These are phyloP conservation scores for Hyposoter didymator DNA, from an alignment of 2,888 invertebrate genomes.

Conservation along the genomic window DNA sequence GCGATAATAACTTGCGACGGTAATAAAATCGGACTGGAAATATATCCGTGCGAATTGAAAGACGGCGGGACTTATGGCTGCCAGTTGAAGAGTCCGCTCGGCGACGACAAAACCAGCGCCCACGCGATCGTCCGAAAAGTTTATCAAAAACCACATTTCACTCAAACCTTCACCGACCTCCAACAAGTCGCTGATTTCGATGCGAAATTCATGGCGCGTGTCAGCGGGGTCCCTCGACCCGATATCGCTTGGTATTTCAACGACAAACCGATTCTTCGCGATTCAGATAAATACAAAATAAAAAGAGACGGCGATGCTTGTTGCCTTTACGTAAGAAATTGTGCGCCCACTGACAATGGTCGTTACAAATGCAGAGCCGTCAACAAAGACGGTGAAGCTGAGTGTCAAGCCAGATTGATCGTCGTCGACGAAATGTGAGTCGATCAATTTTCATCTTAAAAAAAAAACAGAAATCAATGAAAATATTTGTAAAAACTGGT, in stretches of 20 bases:
- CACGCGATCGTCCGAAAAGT: constrained; percentile 92
- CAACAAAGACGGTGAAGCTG: constrained; percentile 92
- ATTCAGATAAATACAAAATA: constrained; percentile 90
- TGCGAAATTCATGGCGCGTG: constrained; percentile 93
- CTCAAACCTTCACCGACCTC: constrained; percentile 89
- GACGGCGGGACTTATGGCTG: constrained; percentile 94
- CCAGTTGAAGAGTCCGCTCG: constrained; percentile 90
- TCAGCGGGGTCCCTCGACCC: constrained; percentile 93
- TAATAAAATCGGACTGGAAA: constrained; percentile 91
- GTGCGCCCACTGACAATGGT: constrained; percentile 89
- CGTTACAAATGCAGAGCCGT: constrained; percentile 91
- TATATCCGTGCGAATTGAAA: constrained; percentile 88
- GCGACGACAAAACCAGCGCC: constrained; percentile 89
- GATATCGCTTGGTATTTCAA: constrained; percentile 95
- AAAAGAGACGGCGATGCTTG: constrained; percentile 92
- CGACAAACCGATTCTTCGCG: constrained; percentile 88
- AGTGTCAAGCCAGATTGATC: constrained; percentile 90
- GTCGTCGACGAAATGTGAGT: constrained; percentile 93
- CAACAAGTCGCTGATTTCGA: constrained; percentile 91
- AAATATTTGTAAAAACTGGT: no score
- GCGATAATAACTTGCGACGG: constrained; percentile 93
- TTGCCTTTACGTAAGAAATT: constrained; percentile 90
- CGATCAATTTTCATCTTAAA: background rate
- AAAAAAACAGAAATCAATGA: no score
- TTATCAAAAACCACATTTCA: constrained; percentile 92